A percentile compares a stretch with the other conserved stretches of the same genome.
These are phyloP conservation scores for Saccostrea glomerata DNA, from an alignment of 1,140 invertebrate species.

Conservation along the genomic window DNA sequence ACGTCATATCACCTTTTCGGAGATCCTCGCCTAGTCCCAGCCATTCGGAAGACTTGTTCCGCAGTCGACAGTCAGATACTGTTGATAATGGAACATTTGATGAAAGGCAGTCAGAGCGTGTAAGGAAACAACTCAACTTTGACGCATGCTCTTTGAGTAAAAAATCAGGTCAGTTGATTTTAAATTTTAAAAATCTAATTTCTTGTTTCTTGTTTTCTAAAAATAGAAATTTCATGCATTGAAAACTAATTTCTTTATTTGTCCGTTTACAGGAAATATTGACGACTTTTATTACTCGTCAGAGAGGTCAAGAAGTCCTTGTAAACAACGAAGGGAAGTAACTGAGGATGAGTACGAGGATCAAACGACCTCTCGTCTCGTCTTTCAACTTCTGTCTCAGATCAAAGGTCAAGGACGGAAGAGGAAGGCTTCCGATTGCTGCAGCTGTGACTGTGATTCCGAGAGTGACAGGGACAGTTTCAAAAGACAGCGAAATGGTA, in stretches of 20 bases:
- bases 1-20: slow-evolving; percentile 21
- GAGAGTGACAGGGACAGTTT: slow-evolving; percentile 31
- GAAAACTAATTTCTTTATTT: neutral
- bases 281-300: slow-evolving; percentile 25
- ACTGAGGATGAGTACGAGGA: slow-evolving; percentile 13
- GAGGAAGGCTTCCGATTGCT: slow-evolving; percentile 12
- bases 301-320: slow-evolving; percentile 28
- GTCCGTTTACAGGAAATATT: neutral
- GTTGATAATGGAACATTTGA: slow-evolving; percentile 33
- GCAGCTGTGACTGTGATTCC: slow-evolving; percentile 16
- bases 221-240: neutral
- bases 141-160: slow-evolving; percentile 24
- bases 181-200: neutral
- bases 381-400: slow-evolving; percentile 10
- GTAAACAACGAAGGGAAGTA: slow-evolving; percentile 16
- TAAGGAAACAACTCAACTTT: slow-evolving; percentile 6
- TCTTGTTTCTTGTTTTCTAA: neutral
- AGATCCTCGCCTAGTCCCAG: slow-evolving; percentile 2
- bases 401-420: slow-evolving; percentile 24
- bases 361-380: neutral
- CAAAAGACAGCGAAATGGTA: slow-evolving; percentile 39
- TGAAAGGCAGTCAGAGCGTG: neutral
- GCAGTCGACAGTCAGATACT: neutral
- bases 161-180: neutral
- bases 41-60: neutral